phyloP scores from a whole-genome alignment of 1,140 invertebrate species.

The Ceratina japonica region DNA sequence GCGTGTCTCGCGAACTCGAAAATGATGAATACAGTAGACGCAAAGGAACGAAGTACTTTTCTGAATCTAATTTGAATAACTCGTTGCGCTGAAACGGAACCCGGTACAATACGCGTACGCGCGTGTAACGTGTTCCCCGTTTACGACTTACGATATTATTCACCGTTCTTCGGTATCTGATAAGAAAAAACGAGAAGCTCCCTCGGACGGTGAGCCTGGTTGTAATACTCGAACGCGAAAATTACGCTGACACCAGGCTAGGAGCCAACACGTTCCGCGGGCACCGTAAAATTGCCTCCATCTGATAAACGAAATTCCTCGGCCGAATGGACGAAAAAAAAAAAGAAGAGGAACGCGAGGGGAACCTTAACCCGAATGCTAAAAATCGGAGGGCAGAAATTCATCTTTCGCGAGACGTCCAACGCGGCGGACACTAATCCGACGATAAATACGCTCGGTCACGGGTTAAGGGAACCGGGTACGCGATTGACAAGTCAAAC shows the following conservation, averaged over 20 bases:
- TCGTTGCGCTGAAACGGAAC: background rate
- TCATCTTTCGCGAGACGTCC: constrained; percentile 20
- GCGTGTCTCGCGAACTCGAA: background rate
- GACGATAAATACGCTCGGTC: constrained; percentile 44
- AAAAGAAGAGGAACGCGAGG: background rate
- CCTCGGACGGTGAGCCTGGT: constrained; percentile 8
- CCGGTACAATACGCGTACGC: background rate
- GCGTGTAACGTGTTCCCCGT: too few species aligned
- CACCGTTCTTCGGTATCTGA: constrained; percentile 7
- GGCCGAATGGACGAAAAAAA: background rate
- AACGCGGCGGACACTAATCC: constrained; percentile 30
- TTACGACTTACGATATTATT: constrained; percentile 5
- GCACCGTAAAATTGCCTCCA: constrained; percentile 4
- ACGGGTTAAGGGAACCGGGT: constrained; percentile 41
- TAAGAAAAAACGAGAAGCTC: background rate
- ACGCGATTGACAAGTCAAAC: constrained; percentile 46
- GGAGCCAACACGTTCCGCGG: background rate
- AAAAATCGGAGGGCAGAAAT: constrained; percentile 27
- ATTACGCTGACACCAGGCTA: background rate
- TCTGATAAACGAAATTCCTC: constrained; percentile 26
- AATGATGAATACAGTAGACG: background rate
- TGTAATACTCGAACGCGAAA: constrained; percentile 16
- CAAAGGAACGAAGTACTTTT: background rate
- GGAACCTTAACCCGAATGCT: background rate
- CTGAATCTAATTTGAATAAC: background rate